phyloP scores from a whole-genome alignment of 2,888 invertebrate genomes.

The Timema podura region DNA sequence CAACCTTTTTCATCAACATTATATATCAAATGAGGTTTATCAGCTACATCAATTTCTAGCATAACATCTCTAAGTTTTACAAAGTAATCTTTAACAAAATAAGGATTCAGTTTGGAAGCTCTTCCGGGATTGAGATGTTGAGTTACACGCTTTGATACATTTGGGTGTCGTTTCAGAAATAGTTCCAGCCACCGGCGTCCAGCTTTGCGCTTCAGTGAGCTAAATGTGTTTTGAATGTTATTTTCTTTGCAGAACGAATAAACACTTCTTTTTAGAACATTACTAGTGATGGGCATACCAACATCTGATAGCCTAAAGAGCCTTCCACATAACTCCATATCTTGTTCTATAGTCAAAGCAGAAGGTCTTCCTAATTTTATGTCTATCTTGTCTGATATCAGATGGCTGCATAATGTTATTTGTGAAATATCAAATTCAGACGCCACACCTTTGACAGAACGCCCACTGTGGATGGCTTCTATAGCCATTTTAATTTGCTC shows the following conservation, averaged over 20 bases:
- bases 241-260: slow-evolving; percentile 8
- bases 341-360: slow-evolving; percentile 9
- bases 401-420: not conserved
- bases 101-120: slow-evolving; percentile 12
- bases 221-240: slow-evolving; percentile 7
- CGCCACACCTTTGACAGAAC: slow-evolving; percentile 15
- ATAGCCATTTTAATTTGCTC: slow-evolving; percentile 9
- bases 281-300: slow-evolving; percentile 14
- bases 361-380: slow-evolving; percentile 11
- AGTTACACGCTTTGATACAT: not conserved
- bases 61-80: slow-evolving; percentile 3
- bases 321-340: slow-evolving; percentile 6
- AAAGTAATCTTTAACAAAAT: slow-evolving; percentile 6
- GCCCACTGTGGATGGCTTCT: slow-evolving; percentile 7
- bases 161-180: slow-evolving; percentile 10
- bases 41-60: slow-evolving; percentile 9
- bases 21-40: slow-evolving; percentile 16
- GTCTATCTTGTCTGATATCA: slow-evolving; percentile 4
- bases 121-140: slow-evolving; percentile 11
- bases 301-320: slow-evolving; percentile 14
- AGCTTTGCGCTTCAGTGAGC: slow-evolving; percentile 6
- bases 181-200: not conserved
- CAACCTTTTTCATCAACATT: slow-evolving; percentile 13
- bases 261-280: slow-evolving; percentile 11
- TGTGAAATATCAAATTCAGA: slow-evolving; percentile 13